phyloP scores from a whole-genome alignment of 2,797 vertebrate species.

The Paramormyrops hopkinsi region DNA sequence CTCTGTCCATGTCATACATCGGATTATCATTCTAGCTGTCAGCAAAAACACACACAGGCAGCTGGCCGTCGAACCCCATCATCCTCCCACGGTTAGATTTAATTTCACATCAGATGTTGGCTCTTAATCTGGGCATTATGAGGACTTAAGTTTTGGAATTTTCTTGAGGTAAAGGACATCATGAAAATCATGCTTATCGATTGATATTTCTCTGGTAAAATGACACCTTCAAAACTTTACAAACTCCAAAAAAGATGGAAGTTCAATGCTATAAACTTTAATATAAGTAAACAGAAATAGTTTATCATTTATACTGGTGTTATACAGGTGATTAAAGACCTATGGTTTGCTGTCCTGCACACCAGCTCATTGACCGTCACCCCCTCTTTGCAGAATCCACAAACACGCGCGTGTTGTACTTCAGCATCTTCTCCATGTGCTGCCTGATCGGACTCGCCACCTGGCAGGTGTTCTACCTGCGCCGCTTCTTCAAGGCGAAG shows the following conservation, averaged over 20 bases:
- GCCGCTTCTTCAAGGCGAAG: constrained; percentile 74
- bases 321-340: neutral
- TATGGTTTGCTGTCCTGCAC: neutral
- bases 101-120: neutral
- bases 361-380: neutral
- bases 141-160: neutral
- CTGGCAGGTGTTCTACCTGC: constrained; percentile 77
- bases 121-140: neutral
- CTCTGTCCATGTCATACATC: neutral
- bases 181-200: neutral
- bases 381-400: constrained; percentile 59
- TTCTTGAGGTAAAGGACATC: neutral
- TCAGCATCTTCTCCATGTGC: constrained; percentile 76
- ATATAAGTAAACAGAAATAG: neutral
- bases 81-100: neutral
- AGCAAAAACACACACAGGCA: neutral
- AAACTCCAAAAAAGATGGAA: neutral
- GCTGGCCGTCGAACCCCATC: neutral
- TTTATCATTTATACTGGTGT: neutral
- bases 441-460: constrained; percentile 73
- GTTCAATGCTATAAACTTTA: neutral
- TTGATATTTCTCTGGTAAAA: neutral
- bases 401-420: constrained; percentile 66
- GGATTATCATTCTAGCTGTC: neutral
- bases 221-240: neutral